A percentile compares a stretch with the other conserved stretches of the same genome.
Conservation (phyloP, 2,113 vertebrate genomes). For the Canis aureus region DNA sequence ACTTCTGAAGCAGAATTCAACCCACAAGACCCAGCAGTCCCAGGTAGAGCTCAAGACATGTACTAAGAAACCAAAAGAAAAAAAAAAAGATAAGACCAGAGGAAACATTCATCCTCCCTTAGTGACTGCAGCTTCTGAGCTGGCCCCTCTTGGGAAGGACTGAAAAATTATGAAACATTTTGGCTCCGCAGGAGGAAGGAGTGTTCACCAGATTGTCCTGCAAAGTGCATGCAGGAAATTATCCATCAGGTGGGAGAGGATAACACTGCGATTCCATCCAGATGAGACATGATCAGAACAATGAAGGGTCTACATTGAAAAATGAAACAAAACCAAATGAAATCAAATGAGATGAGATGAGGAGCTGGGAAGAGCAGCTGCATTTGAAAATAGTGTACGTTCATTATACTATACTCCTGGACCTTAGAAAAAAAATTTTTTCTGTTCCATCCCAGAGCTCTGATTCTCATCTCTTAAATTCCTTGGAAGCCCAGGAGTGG, state of each 20-base stretch:
- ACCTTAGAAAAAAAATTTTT: background rate
- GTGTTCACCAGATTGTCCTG: slow-evolving; percentile 81
- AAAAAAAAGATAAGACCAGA: slow-evolving; percentile 12
- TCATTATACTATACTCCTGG: background rate
- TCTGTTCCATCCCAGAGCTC: background rate
- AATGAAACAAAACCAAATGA: slow-evolving; percentile 65
- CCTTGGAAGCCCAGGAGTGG: background rate
- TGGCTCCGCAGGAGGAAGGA: slow-evolving; percentile 76
- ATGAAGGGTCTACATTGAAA: slow-evolving; percentile 37
- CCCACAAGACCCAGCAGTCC: background rate
- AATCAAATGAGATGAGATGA: background rate
- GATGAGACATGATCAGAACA: slow-evolving; percentile 77
- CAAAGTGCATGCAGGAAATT: slow-evolving; percentile 86
- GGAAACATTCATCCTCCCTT: slow-evolving; percentile 65
- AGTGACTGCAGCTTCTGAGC: slow-evolving; percentile 71
- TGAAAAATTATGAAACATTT: slow-evolving; percentile 74
- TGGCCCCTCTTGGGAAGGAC: slow-evolving; percentile 44
- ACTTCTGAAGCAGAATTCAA: slow-evolving; percentile 10
- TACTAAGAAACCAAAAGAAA: background rate
- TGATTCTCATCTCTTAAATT: slow-evolving; percentile 15
- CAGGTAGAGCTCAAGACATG: slow-evolving; percentile 60
- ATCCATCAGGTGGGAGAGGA: slow-evolving; percentile 85
- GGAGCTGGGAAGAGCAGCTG: no score
- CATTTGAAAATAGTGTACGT: background rate
- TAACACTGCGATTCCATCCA: slow-evolving; percentile 81